Base-by-base conservation (phyloP, 2,113 vertebrate species). In the Triplophysa dalaica region DNA sequence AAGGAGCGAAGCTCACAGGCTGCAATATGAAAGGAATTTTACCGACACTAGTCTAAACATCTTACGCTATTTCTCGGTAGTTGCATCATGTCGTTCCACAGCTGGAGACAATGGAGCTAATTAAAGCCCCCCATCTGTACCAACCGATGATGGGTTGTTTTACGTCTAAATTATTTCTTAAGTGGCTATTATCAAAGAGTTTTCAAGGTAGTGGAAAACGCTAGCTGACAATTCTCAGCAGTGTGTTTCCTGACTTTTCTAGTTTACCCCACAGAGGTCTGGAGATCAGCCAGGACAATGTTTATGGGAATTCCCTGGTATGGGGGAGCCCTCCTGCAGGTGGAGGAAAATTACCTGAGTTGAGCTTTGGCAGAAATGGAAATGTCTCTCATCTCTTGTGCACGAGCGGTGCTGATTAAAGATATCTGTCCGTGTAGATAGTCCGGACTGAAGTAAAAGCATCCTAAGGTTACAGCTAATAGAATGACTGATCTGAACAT, bases 281-380 rank as follows among this genome's bases (percentile, higher is more conserved):
- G 89, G 86, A 87, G 67, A 45, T 38, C 72, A 0, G 88, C 90
- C 91, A 91, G 80, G 78, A 86, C 64, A 81, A 85, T 83, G 86
- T 90, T 89, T 87, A 88, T 86, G 83, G 88, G 88, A 89, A 91
- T 87, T 89, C 87, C 84, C 89, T 82, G 65, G 86, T 85, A 79
- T 77, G 54, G 70, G 65, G 81, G 83, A 79, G 84, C 79, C 81
- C 82, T 78, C 78, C 50, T 79, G 82, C 77, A 87, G 80, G 24
- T 64, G 60, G 45, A 65, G 7, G 41, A n/a, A 52, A 38, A 50
- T 64, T 2, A 38, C 60, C 22, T 76, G 61, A 9, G 11, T 24
- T 33, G n/a, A 60, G 16, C 6, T 21, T 14, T 17, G 72, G 1
- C 84, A 82, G 85, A 87, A 85, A 85, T 78, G 66, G 82, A 77